Percentiles rank a stretch among this genome's conserved stretches.
These are phyloP conservation scores for Eulithis prunata DNA, from an alignment of 2,888 invertebrate genomes.

Conservation along the genomic window DNA sequence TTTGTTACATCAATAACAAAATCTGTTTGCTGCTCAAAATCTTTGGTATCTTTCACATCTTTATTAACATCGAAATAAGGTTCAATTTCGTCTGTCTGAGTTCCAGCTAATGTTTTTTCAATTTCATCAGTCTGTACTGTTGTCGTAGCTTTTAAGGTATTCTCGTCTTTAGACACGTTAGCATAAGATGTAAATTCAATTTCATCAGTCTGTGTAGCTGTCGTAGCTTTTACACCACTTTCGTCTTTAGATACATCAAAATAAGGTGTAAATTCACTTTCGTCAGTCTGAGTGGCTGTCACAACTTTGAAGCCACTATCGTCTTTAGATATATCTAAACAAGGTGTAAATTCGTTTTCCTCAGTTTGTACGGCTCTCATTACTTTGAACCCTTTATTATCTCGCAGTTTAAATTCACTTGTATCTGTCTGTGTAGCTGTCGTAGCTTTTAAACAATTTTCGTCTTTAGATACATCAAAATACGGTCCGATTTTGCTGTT, in stretches of 20 bases:
- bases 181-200: conserved; percentile 10
- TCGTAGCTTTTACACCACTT: conserved; percentile 11
- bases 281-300: not conserved
- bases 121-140: too few species aligned
- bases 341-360: too few species aligned
- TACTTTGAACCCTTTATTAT: too few species aligned
- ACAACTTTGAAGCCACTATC: not conserved
- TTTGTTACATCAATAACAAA: not conserved
- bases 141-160: not conserved
- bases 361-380: not conserved
- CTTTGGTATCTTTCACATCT: conserved; percentile 1
- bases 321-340: not conserved
- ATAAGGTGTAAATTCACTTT: conserved; percentile 9
- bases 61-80: conserved; percentile 6
- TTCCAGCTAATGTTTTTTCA: conserved; percentile 24
- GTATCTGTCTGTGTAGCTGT: too few species aligned
- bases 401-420: too few species aligned
- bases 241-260: not conserved
- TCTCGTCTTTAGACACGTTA: conserved; percentile 5
- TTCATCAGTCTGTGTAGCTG: conserved; percentile 44
- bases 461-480: not conserved
- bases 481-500: not conserved
- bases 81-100: conserved; percentile 49
- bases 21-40: conserved; percentile 22
- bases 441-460: not conserved